Evolutionary conservation across 1,140 invertebrate genomes (phyloP).

Genomic region (Hesperophylax magnus): DNA sequence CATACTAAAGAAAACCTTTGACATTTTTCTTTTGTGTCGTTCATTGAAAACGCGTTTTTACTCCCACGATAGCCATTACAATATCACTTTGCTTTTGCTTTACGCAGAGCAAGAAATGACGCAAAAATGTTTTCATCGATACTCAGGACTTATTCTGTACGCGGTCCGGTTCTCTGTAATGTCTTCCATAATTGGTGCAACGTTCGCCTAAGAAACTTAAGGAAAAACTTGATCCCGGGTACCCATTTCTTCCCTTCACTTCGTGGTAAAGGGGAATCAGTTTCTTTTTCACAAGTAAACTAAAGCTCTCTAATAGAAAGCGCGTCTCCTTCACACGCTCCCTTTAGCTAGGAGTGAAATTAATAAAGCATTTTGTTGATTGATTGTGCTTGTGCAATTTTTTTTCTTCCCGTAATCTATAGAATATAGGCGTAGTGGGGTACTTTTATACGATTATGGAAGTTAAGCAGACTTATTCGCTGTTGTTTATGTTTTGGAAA

Average conservation of each 20-base stretch:
- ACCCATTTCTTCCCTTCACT: neutral
- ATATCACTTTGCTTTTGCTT: conserved; percentile 1
- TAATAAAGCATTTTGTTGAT: neutral
- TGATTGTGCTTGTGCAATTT: neutral
- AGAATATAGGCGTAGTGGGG: too few relatives aligned
- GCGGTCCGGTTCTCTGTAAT: conserved; percentile 11
- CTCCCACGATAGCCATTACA: neutral
- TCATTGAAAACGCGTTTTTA: too few relatives aligned
- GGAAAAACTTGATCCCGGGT: neutral
- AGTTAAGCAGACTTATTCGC: too few relatives aligned
- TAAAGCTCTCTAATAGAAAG: neutral
- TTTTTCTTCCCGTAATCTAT: too few relatives aligned
- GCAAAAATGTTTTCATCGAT: conserved; percentile 1
- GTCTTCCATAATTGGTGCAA: conserved; percentile 27
- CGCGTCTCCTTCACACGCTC: neutral
- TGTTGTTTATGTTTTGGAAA: too few relatives aligned
- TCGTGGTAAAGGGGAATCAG: neutral
- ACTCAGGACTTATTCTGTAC: neutral
- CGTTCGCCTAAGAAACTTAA: conserved; percentile 3
- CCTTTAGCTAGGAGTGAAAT: neutral
- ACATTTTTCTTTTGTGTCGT: too few relatives aligned
- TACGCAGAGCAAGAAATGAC: neutral
- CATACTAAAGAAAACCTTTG: too few relatives aligned
- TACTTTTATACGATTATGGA: too few relatives aligned
- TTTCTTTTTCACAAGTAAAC: neutral